Base-by-base conservation (phyloP, 2,888 invertebrate species). In the Eilema griseolum region DNA sequence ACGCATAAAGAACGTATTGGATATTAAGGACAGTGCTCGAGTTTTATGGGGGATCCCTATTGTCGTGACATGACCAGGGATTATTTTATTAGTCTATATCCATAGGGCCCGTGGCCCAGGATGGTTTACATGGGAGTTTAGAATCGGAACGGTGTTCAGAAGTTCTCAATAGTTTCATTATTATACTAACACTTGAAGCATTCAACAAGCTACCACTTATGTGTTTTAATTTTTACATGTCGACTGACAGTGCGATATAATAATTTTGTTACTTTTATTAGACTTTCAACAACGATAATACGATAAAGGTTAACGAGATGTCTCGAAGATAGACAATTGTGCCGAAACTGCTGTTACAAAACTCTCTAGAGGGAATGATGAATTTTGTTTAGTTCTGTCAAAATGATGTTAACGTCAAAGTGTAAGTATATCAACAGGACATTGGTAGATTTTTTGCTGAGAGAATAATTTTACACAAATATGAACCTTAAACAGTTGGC, bases 251-350 rank as follows among this genome's bases (percentile, higher is more conserved):
- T 37, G 33, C 14, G 23, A 62, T 41, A 41, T 24, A 62, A 23
- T 62, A 41, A 26, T 62, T 62, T 41, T n/a, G 26, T 52, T 64
- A 28, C n/a, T 7, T 52, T 33, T 79, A 72, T 66, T 74, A 81
- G 31, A 77, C 74, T 79, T 77, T 73, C 56, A 81, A 79, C 77
- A 80, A 79, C 79, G 70, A 79, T 67, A 77, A 76, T 80, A 79
- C 33, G 68, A 24, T 66, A 64, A 67, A 78, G 66, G 69, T 46
- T 76, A 79, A 72, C 71, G 74, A 64, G 66, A 72, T 64, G 71
- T 66, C 59, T 63, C 76, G 71, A 76, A 69, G 64, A 61, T 57
- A 69, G 76, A 68, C 63, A 80, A 65, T n/a, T 52, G 46, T 16
- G n/a, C n/a, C 52, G 52, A n/a, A 20, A 20, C 20, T 52, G 52